A percentile compares a stretch with the other conserved stretches of the same genome.
Evolutionary conservation across 2,113 vertebrate species (phyloP).

Genomic region (Collichthys lucidus): DNA sequence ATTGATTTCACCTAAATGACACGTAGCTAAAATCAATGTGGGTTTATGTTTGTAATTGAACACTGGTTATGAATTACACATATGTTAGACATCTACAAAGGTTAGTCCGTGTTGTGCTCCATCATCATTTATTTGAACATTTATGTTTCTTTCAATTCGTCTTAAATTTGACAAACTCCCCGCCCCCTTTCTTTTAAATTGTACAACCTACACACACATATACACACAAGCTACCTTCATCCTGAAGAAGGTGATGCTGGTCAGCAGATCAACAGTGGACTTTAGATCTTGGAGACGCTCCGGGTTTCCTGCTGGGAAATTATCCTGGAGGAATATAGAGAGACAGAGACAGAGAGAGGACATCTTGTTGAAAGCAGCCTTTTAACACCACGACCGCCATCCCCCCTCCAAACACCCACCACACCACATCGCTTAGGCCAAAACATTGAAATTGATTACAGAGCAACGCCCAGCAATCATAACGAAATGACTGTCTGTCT

Average conservation of each 20-base stretch:
- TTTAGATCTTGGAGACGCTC: conserved; percentile 96
- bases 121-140: conserved; percentile 20
- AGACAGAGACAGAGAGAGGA: conserved; percentile 1
- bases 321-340: conserved; percentile 86
- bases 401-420: conserved; percentile 10
- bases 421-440: conserved; percentile 39
- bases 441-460: conserved; percentile 72
- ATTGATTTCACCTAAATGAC: conserved; percentile 62
- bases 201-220: neutral
- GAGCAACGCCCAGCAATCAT: conserved; percentile 70
- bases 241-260: conserved; percentile 98
- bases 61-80: neutral
- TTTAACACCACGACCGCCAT: conserved; percentile 14
- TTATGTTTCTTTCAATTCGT: conserved; percentile 18
- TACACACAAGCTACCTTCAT: conserved; percentile 90
- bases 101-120: neutral
- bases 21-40: conserved; percentile 57
- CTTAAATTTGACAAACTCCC: neutral
- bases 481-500: conserved; percentile 71
- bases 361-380: conserved; percentile 27
- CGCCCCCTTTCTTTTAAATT: neutral
- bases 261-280: conserved; percentile 96
- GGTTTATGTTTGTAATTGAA: conserved; percentile 51
- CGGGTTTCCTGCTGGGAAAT: conserved; percentile 94
- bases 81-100: conserved; percentile 7